phyloP scores from a whole-genome alignment of 2,888 invertebrate species.

The Eurytoma californica region DNA sequence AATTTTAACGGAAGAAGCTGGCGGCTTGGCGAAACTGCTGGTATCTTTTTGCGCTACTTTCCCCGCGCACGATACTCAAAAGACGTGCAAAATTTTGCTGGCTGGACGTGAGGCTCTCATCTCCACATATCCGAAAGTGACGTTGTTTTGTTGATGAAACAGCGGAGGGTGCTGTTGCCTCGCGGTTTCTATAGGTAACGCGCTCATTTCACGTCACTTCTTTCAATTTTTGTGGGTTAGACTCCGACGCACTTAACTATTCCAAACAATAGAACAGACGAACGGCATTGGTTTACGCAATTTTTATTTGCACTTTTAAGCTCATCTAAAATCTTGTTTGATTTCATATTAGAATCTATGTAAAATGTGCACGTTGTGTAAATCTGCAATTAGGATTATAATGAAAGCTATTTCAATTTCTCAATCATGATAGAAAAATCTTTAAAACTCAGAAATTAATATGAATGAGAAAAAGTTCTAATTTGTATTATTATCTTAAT shows the following conservation, averaged over 20 bases:
- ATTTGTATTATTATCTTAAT: slow-evolving; percentile 7
- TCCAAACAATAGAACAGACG: no score
- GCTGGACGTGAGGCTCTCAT: slow-evolving; percentile 32
- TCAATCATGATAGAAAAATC: no score
- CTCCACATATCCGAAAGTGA: slow-evolving; percentile 28
- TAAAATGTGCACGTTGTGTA: not conserved
- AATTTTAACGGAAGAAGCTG: not conserved
- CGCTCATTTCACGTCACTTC: not conserved
- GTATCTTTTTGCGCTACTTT: not conserved
- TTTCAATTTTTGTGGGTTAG: slow-evolving; percentile 23
- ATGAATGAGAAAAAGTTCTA: slow-evolving; percentile 17
- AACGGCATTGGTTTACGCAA: no score
- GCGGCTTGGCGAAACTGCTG: not conserved
- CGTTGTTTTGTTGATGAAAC: slow-evolving; percentile 38
- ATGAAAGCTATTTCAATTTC: not conserved
- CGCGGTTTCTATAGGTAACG: slow-evolving; percentile 44
- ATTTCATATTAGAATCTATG: no score
- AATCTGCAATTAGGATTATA: not conserved
- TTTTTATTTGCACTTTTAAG: no score
- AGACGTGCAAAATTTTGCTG: slow-evolving; percentile 24
- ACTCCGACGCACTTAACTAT: no score
- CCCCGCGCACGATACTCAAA: not conserved
- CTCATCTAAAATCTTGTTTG: no score
- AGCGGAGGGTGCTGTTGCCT: slow-evolving; percentile 8
- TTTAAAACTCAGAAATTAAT: slow-evolving; percentile 34